phyloP scores from a whole-genome alignment of 2,888 invertebrate genomes.

The Apomyelois bistriatella region DNA sequence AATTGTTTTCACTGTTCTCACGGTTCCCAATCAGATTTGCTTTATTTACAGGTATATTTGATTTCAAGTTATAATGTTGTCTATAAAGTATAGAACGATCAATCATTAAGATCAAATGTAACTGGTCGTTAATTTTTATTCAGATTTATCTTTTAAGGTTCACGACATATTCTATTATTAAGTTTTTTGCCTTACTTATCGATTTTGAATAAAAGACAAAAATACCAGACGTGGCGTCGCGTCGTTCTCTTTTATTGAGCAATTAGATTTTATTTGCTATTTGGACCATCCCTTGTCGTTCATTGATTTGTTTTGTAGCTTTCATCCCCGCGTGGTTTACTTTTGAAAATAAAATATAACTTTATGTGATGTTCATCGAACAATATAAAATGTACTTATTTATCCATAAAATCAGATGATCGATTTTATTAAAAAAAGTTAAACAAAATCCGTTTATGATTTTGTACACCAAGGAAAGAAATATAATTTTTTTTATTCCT shows the following conservation, averaged over 20 bases:
- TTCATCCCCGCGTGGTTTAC: background rate
- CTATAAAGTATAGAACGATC: background rate
- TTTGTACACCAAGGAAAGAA: too few relatives aligned
- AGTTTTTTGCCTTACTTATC: background rate
- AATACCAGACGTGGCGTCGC: background rate
- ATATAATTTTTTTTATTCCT: too few relatives aligned
- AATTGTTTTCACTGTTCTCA: constrained; percentile 1
- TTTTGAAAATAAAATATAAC: background rate
- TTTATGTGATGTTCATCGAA: background rate
- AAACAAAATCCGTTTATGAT: too few relatives aligned
- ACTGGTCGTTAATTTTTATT: too few relatives aligned
- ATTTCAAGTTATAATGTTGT: background rate
- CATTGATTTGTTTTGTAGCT: constrained; percentile 6
- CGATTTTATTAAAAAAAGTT: too few relatives aligned
- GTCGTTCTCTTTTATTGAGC: constrained; percentile 6
- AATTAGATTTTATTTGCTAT: constrained; percentile 8
- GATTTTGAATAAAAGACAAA: constrained; percentile 7
- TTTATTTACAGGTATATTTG: background rate
- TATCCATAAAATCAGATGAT: too few relatives aligned
- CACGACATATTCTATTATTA: too few relatives aligned
- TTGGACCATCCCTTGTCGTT: background rate
- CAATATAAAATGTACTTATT: background rate
- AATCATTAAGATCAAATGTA: background rate
- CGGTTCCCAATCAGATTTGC: background rate
- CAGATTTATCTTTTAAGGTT: too few relatives aligned